A percentile compares a stretch with the other conserved stretches of the same genome.
Evolutionary conservation across 2,888 invertebrate genomes (phyloP).

Genomic region (Pandemis cinnamomeana): DNA sequence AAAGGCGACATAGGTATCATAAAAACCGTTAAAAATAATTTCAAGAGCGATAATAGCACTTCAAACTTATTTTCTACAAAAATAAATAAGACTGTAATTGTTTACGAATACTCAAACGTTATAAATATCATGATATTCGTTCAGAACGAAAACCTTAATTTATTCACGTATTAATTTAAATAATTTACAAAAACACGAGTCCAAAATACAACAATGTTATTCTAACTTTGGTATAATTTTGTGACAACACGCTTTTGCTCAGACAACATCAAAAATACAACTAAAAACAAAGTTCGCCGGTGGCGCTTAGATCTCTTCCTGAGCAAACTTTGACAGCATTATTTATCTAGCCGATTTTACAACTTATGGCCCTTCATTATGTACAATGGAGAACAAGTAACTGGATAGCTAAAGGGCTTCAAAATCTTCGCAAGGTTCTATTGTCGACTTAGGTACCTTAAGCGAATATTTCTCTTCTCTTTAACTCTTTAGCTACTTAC

Average conservation of each 20-base stretch:
- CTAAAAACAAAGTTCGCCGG: conserved; percentile 24
- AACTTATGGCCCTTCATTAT: not conserved
- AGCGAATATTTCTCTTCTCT: not conserved
- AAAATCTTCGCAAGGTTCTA: not conserved
- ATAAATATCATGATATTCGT: conserved; percentile 42
- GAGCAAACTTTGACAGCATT: conserved; percentile 7
- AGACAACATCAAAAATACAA: conserved; percentile 14
- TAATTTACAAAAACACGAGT: conserved; percentile 39
- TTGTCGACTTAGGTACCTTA: not conserved
- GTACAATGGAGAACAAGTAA: not conserved
- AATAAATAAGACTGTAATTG: conserved; percentile 33
- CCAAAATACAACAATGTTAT: conserved; percentile 44
- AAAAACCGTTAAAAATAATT: conserved; percentile 32
- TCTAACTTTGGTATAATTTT: conserved; percentile 78
- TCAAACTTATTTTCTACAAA: conserved; percentile 32
- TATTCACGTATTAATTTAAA: conserved; percentile 22
- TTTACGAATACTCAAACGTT: conserved; percentile 17
- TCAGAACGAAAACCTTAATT: conserved; percentile 41
- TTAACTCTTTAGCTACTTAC: not conserved
- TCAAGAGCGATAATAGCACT: conserved; percentile 44
- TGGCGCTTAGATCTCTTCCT: conserved; percentile 12
- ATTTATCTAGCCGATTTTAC: conserved; percentile 18
- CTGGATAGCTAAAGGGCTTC: not conserved
- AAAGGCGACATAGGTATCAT: conserved; percentile 59
- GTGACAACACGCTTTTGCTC: conserved; percentile 63